Evolutionary conservation across 2,888 invertebrate species (phyloP), one percentile per base, ranked within the genome.

Genomic region (Noctuana brunneofusca): DNA sequence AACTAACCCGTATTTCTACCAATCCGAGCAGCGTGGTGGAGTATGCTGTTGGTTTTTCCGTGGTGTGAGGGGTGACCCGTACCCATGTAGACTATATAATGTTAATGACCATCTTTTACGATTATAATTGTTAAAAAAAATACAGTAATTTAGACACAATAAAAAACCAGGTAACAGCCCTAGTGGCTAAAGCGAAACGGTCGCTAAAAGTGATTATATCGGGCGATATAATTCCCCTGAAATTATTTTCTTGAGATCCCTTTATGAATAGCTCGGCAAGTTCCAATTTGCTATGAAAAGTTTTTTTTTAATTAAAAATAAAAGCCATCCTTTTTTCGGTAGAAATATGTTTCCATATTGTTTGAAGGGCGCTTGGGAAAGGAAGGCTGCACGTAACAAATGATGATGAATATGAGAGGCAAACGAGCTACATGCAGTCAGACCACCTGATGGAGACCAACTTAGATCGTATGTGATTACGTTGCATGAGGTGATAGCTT

Each of bases 201-300:
- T 56, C 62, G 55, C 62, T 56, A 55, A 62, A 62, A 62, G 62
- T 62, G 55, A 62, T 62, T 56, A 62, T 56, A 62, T 56, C 62
- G 55, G 49, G 48, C 57, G 56, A 63, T 63, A 63, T 63, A 63
- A 63, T 63, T 50, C 32, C 55, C 50, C 12, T 63, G 56, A 63
- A 63, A 56, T 63, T 56, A 63, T 63, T 43, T 63, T 63, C 56
- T 63, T 52, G 50, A 52, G 63, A 63, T 63, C 56, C 58, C 50
- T 63, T 63, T 63, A 63, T 63, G 63, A 63, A 63, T 50, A 63
- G 55, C 63, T 56, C 41, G 43, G 38, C 41, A 63, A 56, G 55
- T 63, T 63, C 43, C 41, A 63, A 63, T 63, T 63, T 56, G 50
- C 49, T 30, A 20, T 14, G 38, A 12, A 58, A 14, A 20, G 24